Evolutionary conservation across 2,113 vertebrate species (phyloP), one percentile per base, ranked within the genome.

Genomic region (Euleptes europaea): DNA sequence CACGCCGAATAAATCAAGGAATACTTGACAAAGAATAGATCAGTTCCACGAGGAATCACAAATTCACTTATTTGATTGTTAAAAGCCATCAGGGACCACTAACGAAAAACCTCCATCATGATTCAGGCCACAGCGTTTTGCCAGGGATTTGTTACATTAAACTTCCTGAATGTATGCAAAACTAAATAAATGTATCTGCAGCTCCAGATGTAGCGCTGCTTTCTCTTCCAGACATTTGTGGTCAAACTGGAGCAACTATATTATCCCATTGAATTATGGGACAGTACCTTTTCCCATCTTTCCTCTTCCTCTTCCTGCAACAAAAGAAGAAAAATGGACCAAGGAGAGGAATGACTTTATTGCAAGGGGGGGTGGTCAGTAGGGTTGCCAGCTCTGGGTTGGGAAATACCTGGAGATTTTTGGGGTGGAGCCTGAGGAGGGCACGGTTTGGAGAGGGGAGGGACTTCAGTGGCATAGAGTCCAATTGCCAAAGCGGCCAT

Each of bases 31-130:
- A 71, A 35, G 65, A 60, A 38, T 42, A 21, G 42, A 70, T 40
- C 75, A 44, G 15, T 78, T 78, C 75, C 83, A 75, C 1, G 49
- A 71, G 83, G 83, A 84, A 78, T 38, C 66, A 42, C 76, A 57
- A 69, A 70, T 78, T 57, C 83, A 84, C 75, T 69, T 69, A 69
- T 77, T 84, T 54, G 73, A n/a, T 77, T 57, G 23, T 57, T 15
- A 78, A 84, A 67, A 78, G 51, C 49, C 40, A 60, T 31, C 54
- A 60, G 51, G 66, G 83, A 78, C 47, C 75, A 71, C 78, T 84
- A 60, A 84, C 71, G 66, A 84, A 78, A 60, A 78, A 70, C 49
- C 75, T 69, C 66, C 40, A 19, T 60, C 13, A 21, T 23, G 70
- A 33, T 60, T 44, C 44, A 31, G 38, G 21, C 23, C 21, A 57